These are phyloP conservation scores for Melinopterus prodromus DNA, from an alignment of 2,888 invertebrate species.

Conservation along the genomic window DNA sequence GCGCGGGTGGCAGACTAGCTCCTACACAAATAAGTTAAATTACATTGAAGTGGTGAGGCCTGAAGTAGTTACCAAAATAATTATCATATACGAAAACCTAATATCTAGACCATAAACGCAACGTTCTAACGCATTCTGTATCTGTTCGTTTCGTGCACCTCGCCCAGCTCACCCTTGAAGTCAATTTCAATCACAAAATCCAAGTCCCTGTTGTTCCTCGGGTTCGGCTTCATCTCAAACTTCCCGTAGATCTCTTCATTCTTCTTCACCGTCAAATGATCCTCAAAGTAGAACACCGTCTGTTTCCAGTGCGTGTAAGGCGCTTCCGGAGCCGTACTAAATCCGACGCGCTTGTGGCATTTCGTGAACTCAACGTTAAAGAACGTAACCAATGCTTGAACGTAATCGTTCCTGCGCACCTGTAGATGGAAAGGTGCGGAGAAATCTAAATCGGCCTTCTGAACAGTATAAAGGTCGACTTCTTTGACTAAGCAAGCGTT, in stretches of 20 bases:
- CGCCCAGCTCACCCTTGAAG: constrained; percentile 89
- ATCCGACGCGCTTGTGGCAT: constrained; percentile 98
- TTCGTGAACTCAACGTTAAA: constrained; percentile 99
- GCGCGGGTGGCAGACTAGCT: neutral
- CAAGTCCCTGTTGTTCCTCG: constrained; percentile 94
- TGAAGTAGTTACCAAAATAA: neutral
- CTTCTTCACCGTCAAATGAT: constrained; percentile 96
- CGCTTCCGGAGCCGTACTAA: constrained; percentile 97
- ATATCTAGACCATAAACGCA: constrained; percentile 7
- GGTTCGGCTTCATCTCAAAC: constrained; percentile 95
- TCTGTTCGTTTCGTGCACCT: constrained; percentile 84
- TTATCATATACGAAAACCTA: constrained; percentile 8
- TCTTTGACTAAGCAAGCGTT: constrained; percentile 95
- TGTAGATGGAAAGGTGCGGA: constrained; percentile 85
- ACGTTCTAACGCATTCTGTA: constrained; percentile 86
- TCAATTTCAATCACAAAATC: constrained; percentile 94
- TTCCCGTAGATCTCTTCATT: constrained; percentile 92
- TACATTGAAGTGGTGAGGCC: neutral
- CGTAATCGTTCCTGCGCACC: constrained; percentile 89
- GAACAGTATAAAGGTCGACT: constrained; percentile 98
- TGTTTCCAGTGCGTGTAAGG: constrained; percentile 99
- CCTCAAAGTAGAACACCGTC: constrained; percentile 96
- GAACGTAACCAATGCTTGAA: constrained; percentile 98
- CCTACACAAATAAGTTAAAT: neutral
- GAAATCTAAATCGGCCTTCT: constrained; percentile 92